Base-by-base conservation (phyloP, 1,140 invertebrate genomes). In the Campoletis sonorensis region DNA sequence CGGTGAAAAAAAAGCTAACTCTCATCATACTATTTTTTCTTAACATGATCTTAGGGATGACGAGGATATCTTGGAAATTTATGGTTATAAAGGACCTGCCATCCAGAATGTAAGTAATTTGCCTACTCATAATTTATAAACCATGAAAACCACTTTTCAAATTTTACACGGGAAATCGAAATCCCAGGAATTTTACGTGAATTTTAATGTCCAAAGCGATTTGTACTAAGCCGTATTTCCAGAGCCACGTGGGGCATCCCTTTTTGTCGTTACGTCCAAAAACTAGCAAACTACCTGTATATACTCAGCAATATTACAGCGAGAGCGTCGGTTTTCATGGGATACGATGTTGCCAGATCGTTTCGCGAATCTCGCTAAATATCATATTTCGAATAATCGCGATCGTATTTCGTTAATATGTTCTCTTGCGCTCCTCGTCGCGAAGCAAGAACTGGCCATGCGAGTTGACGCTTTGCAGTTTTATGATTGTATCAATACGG, bases 11-110 rank as follows among this genome's bases (percentile, higher is more conserved):
- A 8, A n/a, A 4, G 51, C 11, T 54, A n/a, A 54, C 16, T n/a
- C 1, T 16, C 51, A 1, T 45, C 7, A 13, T 51, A 51, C 10
- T 1, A 79, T 73, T 40, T 16, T 21, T 37, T 61, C 79, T 84
- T 82, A 79, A 70, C 72, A 33, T 26, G 64, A 45, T 72, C 76
- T 78, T 73, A 88, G 86, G n/a, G 84, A 86, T 10, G 82, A 85
- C 11, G 86, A 90, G 8, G 86, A 89, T 40, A 85, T 91, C 67
- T 81, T 91, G 51, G 86, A 86, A 64, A 84, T 90, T 18, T 91
- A 91, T 72, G 87, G 85, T 18, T 84, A 51, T n/a, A 85, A 83
- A 49, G 73, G 82, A 61, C 33, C 68, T 33, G 58, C 82, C n/a
- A 67, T 80, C 40, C 68, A 81, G 73, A 81, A 80, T 83, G 89